These are phyloP conservation scores for Sebastolobus altivelis DNA, from an alignment of 2,797 vertebrate genomes.

Conservation along the genomic window DNA sequence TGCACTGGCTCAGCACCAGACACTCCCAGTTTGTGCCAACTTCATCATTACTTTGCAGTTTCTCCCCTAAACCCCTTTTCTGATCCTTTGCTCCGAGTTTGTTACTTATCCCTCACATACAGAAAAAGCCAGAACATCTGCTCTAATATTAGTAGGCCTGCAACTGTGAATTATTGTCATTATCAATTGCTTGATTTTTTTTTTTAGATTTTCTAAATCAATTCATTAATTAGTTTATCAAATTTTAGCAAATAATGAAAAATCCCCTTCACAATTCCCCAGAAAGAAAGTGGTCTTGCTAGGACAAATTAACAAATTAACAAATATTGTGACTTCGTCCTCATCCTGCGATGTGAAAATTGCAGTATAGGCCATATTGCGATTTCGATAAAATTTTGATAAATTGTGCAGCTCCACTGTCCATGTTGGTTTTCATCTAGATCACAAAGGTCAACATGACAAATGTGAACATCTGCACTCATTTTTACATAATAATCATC, in stretches of 20 bases:
- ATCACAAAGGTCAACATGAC: neutral
- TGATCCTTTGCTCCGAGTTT: neutral
- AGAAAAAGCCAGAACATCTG: neutral
- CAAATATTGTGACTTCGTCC: neutral
- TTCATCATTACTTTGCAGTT: slow-evolving; percentile 15
- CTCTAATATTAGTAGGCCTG: neutral
- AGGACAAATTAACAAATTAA: neutral
- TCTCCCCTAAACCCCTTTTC: neutral
- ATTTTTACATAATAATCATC: neutral
- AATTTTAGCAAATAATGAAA: neutral
- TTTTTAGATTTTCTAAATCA: neutral
- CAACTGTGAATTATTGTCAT: neutral
- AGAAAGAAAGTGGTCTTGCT: neutral
- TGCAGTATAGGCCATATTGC: too few species aligned
- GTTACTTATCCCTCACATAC: neutral
- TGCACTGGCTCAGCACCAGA: neutral
- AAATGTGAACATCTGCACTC: neutral
- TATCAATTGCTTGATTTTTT: neutral
- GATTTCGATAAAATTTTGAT: too few species aligned
- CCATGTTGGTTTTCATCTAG: neutral
- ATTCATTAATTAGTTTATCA: neutral
- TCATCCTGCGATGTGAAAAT: neutral
- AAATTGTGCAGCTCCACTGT: neutral
- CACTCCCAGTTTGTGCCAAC: neutral
- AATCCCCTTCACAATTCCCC: neutral